phyloP scores from a whole-genome alignment of 2,888 invertebrate genomes.

The Tubulanus polymorphus region DNA sequence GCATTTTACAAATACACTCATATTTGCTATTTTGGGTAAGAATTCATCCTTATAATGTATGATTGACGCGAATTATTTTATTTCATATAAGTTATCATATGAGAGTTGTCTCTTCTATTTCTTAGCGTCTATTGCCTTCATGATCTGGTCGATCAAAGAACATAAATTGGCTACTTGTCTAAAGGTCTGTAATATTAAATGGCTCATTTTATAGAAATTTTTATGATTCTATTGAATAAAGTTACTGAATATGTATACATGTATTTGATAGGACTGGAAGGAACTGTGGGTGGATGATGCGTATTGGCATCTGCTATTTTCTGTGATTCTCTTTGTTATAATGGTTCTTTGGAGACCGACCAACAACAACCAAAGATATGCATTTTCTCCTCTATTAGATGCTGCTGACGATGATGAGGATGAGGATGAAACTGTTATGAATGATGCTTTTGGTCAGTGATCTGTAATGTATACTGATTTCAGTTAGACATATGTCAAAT shows the following conservation, averaged over 20 bases:
- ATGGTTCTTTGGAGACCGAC: slow-evolving; percentile 95
- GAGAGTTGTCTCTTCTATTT: slow-evolving; percentile 14
- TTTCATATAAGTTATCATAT: neutral
- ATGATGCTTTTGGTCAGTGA: slow-evolving; percentile 72
- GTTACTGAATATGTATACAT: too few relatives aligned
- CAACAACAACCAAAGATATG: slow-evolving; percentile 88
- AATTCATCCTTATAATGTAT: slow-evolving; percentile 2
- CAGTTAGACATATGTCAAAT: neutral
- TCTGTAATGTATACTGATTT: neutral
- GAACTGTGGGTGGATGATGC: slow-evolving; percentile 83
- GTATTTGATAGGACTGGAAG: slow-evolving; percentile 86
- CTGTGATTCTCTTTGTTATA: slow-evolving; percentile 79
- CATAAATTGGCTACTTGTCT: slow-evolving; percentile 72
- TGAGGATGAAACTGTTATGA: slow-evolving; percentile 75
- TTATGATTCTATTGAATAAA: too few relatives aligned
- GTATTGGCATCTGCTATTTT: slow-evolving; percentile 92
- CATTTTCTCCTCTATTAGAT: slow-evolving; percentile 85
- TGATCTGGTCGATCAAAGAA: slow-evolving; percentile 85
- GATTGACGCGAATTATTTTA: slow-evolving; percentile 2
- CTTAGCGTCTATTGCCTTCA: slow-evolving; percentile 80
- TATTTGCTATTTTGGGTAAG: slow-evolving; percentile 74
- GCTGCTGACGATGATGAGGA: slow-evolving; percentile 68
- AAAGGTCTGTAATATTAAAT: slow-evolving; percentile 61
- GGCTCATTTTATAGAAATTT: too few relatives aligned
- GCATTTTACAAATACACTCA: slow-evolving; percentile 90